phyloP scores from a whole-genome alignment of 2,113 vertebrate species.

The Nerophis ophidion region DNA sequence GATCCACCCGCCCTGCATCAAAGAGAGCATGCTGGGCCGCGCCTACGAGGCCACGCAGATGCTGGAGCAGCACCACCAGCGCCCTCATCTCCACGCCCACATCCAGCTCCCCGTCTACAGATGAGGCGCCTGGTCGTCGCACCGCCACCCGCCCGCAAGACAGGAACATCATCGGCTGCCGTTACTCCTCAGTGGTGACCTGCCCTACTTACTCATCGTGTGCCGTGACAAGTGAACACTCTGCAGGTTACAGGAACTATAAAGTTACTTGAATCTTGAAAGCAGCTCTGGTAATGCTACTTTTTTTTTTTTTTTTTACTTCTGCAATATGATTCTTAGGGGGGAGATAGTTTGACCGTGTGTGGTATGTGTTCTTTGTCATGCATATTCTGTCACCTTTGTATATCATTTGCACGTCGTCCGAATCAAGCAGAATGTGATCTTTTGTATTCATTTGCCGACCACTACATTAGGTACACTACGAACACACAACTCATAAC shows the following conservation, averaged over 20 bases:
- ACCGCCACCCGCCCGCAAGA: background rate
- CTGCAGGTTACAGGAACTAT: background rate
- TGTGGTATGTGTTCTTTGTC: conserved; percentile 19
- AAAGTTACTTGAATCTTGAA: conserved; percentile 19
- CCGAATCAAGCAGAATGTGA: conserved; percentile 38
- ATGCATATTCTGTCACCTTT: conserved; percentile 9
- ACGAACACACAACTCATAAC: too few relatives aligned
- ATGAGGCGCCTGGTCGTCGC: conserved; percentile 60
- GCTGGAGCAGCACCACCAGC: conserved; percentile 81
- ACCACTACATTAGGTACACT: background rate
- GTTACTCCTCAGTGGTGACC: conserved; percentile 8
- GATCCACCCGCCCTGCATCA: conserved; percentile 95
- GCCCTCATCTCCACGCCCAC: conserved; percentile 55
- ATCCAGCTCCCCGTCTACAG: conserved; percentile 92
- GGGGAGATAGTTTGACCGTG: conserved; percentile 23
- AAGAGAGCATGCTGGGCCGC: conserved; percentile 95
- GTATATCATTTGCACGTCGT: conserved; percentile 17
- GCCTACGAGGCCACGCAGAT: conserved; percentile 84
- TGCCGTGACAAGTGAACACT: background rate
- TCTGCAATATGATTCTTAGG: conserved; percentile 19
- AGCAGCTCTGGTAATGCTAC: too few relatives aligned
- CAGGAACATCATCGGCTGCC: conserved; percentile 19
- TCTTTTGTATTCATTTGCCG: conserved; percentile 16
- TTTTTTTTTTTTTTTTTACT: background rate
- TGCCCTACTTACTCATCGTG: conserved; percentile 21